Evolutionary conservation across 92 coral and sea anemone species (phyloP), one percentile per base, ranked within the genome.

Genomic region (Heliopora coerulea): DNA sequence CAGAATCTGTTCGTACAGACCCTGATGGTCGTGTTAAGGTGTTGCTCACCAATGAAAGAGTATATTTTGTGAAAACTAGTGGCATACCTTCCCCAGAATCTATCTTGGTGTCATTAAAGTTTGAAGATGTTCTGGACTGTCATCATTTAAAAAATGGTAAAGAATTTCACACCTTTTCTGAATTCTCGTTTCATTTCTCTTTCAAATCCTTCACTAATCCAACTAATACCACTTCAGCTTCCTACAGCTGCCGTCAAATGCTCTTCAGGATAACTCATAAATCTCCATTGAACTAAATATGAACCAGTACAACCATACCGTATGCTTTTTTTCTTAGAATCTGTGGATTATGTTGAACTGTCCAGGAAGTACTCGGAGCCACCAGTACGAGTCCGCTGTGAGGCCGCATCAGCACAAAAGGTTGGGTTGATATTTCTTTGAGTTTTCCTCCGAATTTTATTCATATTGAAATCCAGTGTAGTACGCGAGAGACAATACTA

Each of bases 41-140:
- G 34, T 86, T 95, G 65, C 86, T 95, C 58, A 95, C 96, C 23
- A 95, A 96, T 5, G 99, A 95, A 35, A 90, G 91, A 13, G 95
- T 90, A 48, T 95, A 95, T 68, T 95, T 95, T 78, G 99, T 95
- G 8, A 88, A 96, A 19, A 96, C 99, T 42, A 89, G 86, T 49
- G 99, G 99, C 28, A 83, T 80, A 41, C 99, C 99, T 66, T 95
- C 99, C 39, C 99, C 99, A 27, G 96, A 95, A 61, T 79, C 99
- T 24, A 95, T 95, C 44, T 90, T 95, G 15, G 85, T 95, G 13
- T 84, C 87, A 23, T 90, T 95, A 72, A 87, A 77, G 56, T 95
- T 87, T 74, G 82, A 88, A 37, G 99, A 95, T n/a, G 83, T 95
- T 28, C 85, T 77, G 34, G 99, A 87, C 74, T 95, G 99, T 35